A percentile compares a stretch with the other conserved stretches of the same genome.
phyloP scores from a whole-genome alignment of 1,140 invertebrate genomes.

The Hylyphantes graminicola region DNA sequence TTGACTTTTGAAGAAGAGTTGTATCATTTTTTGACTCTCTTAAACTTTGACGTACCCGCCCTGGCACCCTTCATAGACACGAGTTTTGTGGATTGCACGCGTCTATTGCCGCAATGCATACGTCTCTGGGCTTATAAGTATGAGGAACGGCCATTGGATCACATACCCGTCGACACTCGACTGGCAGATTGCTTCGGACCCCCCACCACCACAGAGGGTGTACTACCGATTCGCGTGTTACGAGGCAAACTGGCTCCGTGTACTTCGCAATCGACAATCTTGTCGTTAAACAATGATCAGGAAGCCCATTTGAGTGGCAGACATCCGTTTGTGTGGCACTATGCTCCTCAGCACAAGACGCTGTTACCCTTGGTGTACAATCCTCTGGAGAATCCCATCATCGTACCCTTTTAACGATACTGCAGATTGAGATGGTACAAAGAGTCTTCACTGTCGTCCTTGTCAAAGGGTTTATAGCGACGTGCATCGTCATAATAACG shows the following conservation, averaged over 20 bases:
- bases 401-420: no score
- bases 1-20: conserved; percentile 22
- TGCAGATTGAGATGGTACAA: no score
- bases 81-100: neutral
- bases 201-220: neutral
- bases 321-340: no score
- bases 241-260: conserved; percentile 2
- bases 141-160: neutral
- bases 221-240: neutral
- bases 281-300: conserved; percentile 16
- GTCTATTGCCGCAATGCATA: conserved; percentile 16
- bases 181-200: conserved; percentile 1
- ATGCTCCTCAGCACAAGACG: no score
- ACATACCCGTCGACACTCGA: neutral
- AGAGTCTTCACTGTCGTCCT: no score
- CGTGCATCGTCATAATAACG: no score
- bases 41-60: neutral
- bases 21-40: neutral
- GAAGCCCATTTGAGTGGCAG: no score
- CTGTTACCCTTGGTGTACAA: no score
- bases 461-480: no score
- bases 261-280: neutral
- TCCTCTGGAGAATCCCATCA: no score
- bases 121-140: conserved; percentile 8
- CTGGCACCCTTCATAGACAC: neutral